Evolutionary conservation across 2,797 vertebrate species (phyloP), one percentile per base, ranked within the genome.

Genomic region (Lepus oiostolus): DNA sequence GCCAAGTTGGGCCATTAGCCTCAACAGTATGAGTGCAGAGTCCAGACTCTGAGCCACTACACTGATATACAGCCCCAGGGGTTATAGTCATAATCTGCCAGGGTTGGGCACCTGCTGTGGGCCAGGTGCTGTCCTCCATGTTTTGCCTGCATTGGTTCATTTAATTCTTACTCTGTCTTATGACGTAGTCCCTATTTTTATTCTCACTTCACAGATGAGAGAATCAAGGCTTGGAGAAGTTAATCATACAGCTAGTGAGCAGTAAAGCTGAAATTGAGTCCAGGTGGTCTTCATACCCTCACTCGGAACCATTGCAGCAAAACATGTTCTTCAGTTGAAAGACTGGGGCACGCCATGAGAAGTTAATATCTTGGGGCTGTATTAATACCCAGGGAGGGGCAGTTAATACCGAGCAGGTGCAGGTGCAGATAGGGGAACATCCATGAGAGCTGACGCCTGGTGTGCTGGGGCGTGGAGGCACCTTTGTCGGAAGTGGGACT

Each of bases 81-180:
- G 38, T 67, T 35, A 42, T 68, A 7, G 82, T 72, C 47, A 14
- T 26, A 60, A 77, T 28, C 74, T 38, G 47, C 24, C 42, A 32
- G 17, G n/a, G 6, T 26, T 35, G n/a, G 63, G 8, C 38, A 28
- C 7, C 35, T 74, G 0, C 35, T 47, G 0, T 5, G 17, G 54
- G 5, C 52, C 22, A 17, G 42, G 0, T 60, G 9, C 16, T 54
- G 22, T 13, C 65, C 24, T 81, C 87, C 22, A 3, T 52, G 35
- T 35, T 58, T 65, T 65, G 26, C 26, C 3, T 88, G 28, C 9
- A 2, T 74, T 86, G 22, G 30, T 58, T 74, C 62, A 12, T 12
- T 88, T 95, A 58, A 32, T 88, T 68, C 70, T 65, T 30, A 85
- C 35, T 74, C 47, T 74, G 62, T 80, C 30, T 63, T 83, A n/a